Percentiles rank a stretch among this genome's conserved stretches.
Conservation (phyloP, 2,113 vertebrate genomes). For the Zosterops hypoxanthus region DNA sequence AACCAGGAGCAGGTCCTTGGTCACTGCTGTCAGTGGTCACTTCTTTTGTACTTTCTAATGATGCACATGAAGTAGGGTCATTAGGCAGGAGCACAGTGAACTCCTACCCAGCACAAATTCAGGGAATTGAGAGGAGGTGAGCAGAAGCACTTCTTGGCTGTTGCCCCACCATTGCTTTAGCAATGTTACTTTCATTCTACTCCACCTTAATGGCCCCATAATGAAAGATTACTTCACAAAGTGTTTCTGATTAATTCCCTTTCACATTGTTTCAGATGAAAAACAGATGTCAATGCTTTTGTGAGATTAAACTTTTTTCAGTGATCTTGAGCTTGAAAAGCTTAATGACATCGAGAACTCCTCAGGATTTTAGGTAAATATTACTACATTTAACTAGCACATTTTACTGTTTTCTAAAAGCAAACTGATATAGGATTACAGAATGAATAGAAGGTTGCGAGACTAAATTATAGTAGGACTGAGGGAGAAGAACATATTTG, state of each 20-base stretch:
- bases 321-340: background rate
- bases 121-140: background rate
- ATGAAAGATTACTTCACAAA: background rate
- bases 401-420: background rate
- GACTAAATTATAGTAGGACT: background rate
- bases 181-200: background rate
- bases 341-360: background rate
- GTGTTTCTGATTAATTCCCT: background rate
- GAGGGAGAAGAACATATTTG: background rate
- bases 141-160: background rate
- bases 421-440: background rate
- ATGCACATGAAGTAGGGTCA: background rate
- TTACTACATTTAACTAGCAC: background rate
- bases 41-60: background rate
- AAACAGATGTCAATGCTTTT: background rate
- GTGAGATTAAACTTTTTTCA: background rate
- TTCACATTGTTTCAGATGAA: background rate
- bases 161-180: background rate
- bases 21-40: background rate
- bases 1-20: background rate
- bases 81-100: background rate
- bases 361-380: background rate
- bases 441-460: fast-evolving
- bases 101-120: background rate
- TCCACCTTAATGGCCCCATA: background rate